Conservation (phyloP, 2,113 vertebrate genomes). For the Plotosus lineatus region DNA sequence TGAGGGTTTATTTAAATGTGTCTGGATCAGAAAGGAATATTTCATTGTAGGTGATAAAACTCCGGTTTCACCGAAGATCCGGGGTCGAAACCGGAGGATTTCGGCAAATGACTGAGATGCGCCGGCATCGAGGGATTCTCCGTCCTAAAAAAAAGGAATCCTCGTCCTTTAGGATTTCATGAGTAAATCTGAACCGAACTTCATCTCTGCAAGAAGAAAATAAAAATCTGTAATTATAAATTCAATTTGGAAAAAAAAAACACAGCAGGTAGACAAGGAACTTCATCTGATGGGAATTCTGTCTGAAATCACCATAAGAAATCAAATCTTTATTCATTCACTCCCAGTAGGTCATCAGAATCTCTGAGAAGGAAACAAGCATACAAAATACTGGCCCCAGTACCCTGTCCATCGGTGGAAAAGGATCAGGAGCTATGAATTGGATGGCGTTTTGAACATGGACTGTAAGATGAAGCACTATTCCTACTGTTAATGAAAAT, state of each 20-base stretch:
- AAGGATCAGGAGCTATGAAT: not conserved
- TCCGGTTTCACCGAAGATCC: not conserved
- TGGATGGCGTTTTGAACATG: not conserved
- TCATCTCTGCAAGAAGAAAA: constrained; percentile 67
- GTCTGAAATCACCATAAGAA: not conserved
- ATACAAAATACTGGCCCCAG: not conserved
- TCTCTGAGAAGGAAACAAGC: not conserved
- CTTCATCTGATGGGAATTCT: not conserved
- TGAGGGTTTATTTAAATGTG: not conserved
- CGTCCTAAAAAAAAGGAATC: constrained; percentile 80
- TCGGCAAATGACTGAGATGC: constrained; percentile 85
- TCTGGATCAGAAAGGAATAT: not conserved
- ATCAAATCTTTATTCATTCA: not conserved
- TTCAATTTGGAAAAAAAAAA: not conserved
- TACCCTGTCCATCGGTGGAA: not conserved
- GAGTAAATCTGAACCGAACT: constrained; percentile 82
- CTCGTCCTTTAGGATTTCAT: constrained; percentile 83
- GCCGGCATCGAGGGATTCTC: constrained; percentile 74
- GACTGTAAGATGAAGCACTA: not conserved
- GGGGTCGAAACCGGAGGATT: constrained; percentile 69
- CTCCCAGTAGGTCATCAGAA: not conserved
- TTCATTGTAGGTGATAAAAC: not conserved
- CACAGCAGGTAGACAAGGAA: not conserved
- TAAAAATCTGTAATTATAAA: not conserved
- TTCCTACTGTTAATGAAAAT: not conserved